phyloP scores from a whole-genome alignment of 2,113 vertebrate genomes.

The Tonatia bakeri region DNA sequence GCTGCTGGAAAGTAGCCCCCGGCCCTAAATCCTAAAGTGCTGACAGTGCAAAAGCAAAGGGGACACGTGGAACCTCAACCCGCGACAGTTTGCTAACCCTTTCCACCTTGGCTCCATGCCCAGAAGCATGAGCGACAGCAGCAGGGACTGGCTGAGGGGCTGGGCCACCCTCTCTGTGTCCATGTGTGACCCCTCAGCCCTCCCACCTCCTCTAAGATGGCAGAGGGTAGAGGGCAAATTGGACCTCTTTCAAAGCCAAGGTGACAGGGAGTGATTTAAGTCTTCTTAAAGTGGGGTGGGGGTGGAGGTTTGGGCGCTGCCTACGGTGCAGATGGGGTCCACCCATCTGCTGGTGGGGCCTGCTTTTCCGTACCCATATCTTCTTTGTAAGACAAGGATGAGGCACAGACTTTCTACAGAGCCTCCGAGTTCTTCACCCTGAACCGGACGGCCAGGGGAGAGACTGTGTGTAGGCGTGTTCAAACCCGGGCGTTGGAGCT shows the following conservation, averaged over 20 bases:
- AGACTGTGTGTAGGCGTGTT: not conserved
- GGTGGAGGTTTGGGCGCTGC: not conserved
- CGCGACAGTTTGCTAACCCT: conserved; percentile 32
- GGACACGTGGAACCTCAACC: not conserved
- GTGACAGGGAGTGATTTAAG: conserved; percentile 62
- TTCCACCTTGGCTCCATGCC: not conserved
- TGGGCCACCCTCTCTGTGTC: conserved; percentile 11
- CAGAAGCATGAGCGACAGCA: not conserved
- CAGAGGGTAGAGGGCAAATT: conserved; percentile 30
- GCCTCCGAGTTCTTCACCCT: not conserved
- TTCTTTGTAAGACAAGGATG: conserved; percentile 56
- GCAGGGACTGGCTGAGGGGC: not conserved
- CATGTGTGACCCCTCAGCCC: not conserved
- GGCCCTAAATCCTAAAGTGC: conserved; percentile 56
- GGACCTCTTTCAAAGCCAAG: conserved; percentile 61
- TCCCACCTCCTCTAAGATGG: fast-evolving
- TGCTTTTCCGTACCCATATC: not conserved
- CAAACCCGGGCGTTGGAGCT: not conserved
- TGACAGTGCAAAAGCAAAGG: conserved; percentile 60
- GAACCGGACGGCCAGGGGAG: not conserved
- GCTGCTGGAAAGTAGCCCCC: conserved; percentile 43
- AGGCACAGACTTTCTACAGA: not conserved
- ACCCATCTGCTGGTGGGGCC: conserved; percentile 3
- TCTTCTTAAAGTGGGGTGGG: not conserved
- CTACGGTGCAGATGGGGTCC: not conserved